Base-by-base conservation (phyloP, 2,113 vertebrate genomes). In the Merops nubicus region DNA sequence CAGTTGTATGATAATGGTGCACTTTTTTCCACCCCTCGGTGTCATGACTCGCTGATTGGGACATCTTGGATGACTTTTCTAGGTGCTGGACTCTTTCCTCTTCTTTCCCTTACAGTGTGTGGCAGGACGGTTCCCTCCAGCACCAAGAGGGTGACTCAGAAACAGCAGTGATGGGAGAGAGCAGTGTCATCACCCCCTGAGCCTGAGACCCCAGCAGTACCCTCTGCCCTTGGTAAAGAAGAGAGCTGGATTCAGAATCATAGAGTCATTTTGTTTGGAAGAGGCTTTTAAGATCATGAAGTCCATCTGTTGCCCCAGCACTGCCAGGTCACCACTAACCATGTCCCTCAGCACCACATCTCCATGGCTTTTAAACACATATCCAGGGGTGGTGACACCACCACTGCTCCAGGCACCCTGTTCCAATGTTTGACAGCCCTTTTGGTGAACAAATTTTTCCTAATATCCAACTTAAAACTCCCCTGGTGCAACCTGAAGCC, bases 161-260 rank as follows among this genome's bases (percentile, higher is more conserved):
- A 42, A 15, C 11, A 33, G 2, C 8, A 11, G 6, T 3, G 40
- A 2, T 4, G 11, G 17, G 42, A 34, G 21, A 65, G 3, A 38
- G 31, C 22, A 42, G 21, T 11, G 56, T 23, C 33, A 33, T 4
- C 21, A 1, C 15, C 13, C 15, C 31, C 56, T 2, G 1, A 1
- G 9, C 17, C 20, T 2, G 0, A 1, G 2, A 3, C 15, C 9
- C 17, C 16, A 2, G 5, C 14, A 14, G 14, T 29, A 8, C 50
- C 34, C 20, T 50, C 34, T 77, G 63, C 36, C 33, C 40, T 42
- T 33, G 2, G 2, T 9, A 10, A 20, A 25, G 29, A 6, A 29
- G 7, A 11, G 12, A 10, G 12, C 3, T 45, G 38, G 28, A 15
- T 28, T 59, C 23, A 64, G 62, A 42, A 64, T 28, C 23, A 42